phyloP scores from a whole-genome alignment of 2,888 invertebrate species.

The Drosophila algonquin region DNA sequence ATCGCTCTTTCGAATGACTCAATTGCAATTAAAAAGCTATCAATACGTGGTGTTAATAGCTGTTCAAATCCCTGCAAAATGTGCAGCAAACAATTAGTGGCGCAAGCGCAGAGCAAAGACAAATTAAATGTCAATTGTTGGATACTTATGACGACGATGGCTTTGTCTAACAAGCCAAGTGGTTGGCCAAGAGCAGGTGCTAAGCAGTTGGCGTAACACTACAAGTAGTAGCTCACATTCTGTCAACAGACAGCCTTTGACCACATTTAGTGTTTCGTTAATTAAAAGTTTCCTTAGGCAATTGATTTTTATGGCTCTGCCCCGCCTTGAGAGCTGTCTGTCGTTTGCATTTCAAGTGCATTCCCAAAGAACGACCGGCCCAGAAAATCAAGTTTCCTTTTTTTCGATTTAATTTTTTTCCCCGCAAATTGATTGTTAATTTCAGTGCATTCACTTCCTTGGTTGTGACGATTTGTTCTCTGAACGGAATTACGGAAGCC shows the following conservation, averaged over 20 bases:
- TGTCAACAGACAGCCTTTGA: slow-evolving; percentile 20
- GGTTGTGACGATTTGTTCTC: not conserved
- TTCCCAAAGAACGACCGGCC: slow-evolving; percentile 28
- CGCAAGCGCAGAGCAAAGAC: slow-evolving; percentile 31
- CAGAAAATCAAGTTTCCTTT: slow-evolving; percentile 34
- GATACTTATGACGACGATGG: slow-evolving; percentile 27
- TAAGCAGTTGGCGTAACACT: slow-evolving; percentile 25
- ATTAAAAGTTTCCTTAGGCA: slow-evolving; percentile 45
- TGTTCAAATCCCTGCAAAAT: slow-evolving; percentile 5
- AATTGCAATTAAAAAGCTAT: slow-evolving; percentile 72
- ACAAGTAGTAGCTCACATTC: not conserved
- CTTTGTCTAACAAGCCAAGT: slow-evolving; percentile 15
- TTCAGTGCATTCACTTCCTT: slow-evolving; percentile 15
- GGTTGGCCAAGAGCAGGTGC: slow-evolving; percentile 26
- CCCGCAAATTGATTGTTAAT: slow-evolving; percentile 1
- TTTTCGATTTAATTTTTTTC: slow-evolving; percentile 16
- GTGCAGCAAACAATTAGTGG: slow-evolving; percentile 33
- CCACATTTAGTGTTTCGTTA: slow-evolving; percentile 41
- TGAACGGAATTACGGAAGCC: slow-evolving; percentile 1
- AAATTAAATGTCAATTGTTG: slow-evolving; percentile 68
- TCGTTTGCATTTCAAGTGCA: slow-evolving; percentile 57
- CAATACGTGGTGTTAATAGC: slow-evolving; percentile 39
- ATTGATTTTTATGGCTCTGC: slow-evolving; percentile 31
- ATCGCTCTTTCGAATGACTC: slow-evolving; percentile 56
- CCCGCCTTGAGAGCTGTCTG: slow-evolving; percentile 61